A percentile compares a stretch with the other conserved stretches of the same genome.
Evolutionary conservation across 2,113 vertebrate species (phyloP).

Genomic region (Cygnus buccinator): DNA sequence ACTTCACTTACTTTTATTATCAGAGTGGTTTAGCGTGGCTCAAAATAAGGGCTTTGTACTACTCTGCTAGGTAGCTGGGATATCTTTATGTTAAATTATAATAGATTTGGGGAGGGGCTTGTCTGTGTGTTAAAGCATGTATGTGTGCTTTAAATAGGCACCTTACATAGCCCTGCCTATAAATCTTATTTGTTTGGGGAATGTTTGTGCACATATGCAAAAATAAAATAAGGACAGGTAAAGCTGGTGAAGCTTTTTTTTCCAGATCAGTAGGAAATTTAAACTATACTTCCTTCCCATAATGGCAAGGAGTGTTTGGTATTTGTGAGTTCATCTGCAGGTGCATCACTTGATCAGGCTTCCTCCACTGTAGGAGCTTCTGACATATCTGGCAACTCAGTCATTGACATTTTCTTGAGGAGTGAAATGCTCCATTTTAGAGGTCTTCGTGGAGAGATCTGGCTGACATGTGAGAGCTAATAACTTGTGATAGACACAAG

Average conservation of each 20-base stretch:
- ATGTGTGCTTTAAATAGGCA: background rate
- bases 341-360: background rate
- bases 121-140: background rate
- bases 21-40: background rate
- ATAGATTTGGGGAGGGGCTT: accelerated
- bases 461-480: background rate
- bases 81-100: background rate
- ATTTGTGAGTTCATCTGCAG: background rate
- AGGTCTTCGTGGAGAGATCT: background rate
- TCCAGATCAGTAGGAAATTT: background rate
- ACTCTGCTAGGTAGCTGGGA: background rate
- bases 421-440: background rate
- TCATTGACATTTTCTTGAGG: background rate
- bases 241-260: background rate
- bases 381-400: background rate
- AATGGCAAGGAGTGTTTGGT: background rate
- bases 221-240: background rate
- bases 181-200: background rate
- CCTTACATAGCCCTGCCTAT: accelerated
- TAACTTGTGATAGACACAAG: background rate
- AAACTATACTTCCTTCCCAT: background rate
- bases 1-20: background rate
- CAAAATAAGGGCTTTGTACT: background rate
- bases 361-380: background rate
- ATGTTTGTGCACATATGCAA: background rate